Evolutionary conservation across 2,888 invertebrate species (phyloP).

Genomic region (Ditula angustiorana): DNA sequence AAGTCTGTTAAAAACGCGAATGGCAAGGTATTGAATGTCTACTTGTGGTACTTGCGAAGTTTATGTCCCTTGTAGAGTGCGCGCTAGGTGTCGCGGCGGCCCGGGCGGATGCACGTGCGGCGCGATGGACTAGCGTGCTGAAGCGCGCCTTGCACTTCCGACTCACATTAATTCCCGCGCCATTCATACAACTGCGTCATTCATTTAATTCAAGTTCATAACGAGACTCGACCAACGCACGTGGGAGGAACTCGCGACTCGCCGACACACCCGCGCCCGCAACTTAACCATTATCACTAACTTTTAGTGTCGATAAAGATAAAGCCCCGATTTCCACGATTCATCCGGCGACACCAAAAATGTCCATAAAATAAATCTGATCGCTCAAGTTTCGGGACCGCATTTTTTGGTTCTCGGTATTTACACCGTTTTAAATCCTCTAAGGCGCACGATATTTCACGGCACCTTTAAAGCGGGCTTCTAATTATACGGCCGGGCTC

Average conservation of each 20-base stretch:
- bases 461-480: constrained; percentile 68
- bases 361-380: constrained; percentile 72
- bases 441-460: constrained; percentile 76
- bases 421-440: constrained; percentile 67
- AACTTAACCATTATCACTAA: constrained; percentile 58
- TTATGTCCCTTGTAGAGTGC: no score
- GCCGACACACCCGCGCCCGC: constrained; percentile 61
- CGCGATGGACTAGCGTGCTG: constrained; percentile 73
- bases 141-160: constrained; percentile 77
- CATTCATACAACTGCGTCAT: constrained; percentile 83
- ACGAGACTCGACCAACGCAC: constrained; percentile 65
- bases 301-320: constrained; percentile 65
- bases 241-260: constrained; percentile 67
- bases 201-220: constrained; percentile 83
- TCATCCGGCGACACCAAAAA: constrained; percentile 54
- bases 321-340: constrained; percentile 56
- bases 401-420: constrained; percentile 76
- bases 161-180: constrained; percentile 81
- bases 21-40: no score
- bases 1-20: no score
- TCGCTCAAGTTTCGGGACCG: constrained; percentile 61
- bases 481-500: constrained; percentile 73
- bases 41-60: no score
- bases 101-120: constrained; percentile 68
- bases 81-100: constrained; percentile 19